Evolutionary conservation across 1,140 invertebrate species (phyloP), one percentile per base, ranked within the genome.

Genomic region (Scaptomyza hsui): DNA sequence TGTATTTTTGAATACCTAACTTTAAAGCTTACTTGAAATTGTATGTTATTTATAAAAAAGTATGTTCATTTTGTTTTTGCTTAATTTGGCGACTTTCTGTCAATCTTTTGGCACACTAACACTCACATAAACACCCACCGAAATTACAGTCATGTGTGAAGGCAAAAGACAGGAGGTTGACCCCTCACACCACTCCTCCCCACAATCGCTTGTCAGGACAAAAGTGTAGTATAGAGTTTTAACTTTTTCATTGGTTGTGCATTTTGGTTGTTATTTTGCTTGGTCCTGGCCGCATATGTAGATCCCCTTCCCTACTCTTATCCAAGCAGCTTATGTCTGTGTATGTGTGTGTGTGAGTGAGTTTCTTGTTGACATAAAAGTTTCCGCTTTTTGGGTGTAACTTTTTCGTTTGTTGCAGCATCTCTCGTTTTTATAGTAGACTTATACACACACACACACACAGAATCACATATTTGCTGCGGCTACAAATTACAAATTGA

Each of bases 401-500:
- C 47, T 60, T 75, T 52, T 48, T 35, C 60, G 59, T 62, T 61
- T 53, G 39, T 45, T 57, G 42, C 32, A 63, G 37, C 41, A 35
- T 72, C 63, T 60, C 18, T 39, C 6, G 39, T 44, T 45, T 64
- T 74, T 64, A 69, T 78, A 77, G 65, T 72, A 72, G 61, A 77
- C 70, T 77, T 86, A 71, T 77, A 35, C 32, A n/a, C 12, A 35
- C 12, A 35, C 32, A 35, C 3, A n/a, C 12, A 37, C 10, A 37
- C 4, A 72, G 77, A 74, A 75, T 64, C 73, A 86, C 81, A 77
- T 86, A 85, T 88, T 88, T 88, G 82, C 74, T 88, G 82, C 71
- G 82, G 82, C 82, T 88, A 88, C 82, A 88, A 88, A 88, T 88
- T 88, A 88, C 82, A 88, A 88, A 88, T 88, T 88, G 82, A 88